These are phyloP conservation scores for Mus pahari DNA, from an alignment of 2,113 vertebrate genomes.

Conservation along the genomic window DNA sequence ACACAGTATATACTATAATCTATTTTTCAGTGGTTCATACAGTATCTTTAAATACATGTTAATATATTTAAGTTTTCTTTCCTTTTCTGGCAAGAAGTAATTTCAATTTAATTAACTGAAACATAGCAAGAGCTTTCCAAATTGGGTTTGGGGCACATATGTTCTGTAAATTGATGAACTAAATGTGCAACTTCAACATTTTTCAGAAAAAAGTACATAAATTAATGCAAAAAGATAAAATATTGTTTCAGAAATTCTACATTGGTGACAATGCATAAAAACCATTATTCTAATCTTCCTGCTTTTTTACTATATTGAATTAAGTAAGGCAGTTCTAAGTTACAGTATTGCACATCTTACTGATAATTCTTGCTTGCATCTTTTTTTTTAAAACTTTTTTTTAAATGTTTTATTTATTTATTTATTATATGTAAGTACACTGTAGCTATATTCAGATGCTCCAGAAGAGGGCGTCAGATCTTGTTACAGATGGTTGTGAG, in stretches of 20 bases:
- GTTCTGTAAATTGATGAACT: not conserved
- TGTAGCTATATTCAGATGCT: too few species aligned
- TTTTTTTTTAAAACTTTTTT: too few species aligned
- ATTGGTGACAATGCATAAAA: not conserved
- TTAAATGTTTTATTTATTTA: too few species aligned
- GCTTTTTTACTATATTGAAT: not conserved
- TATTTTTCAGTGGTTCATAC: not conserved
- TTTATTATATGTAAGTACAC: too few species aligned
- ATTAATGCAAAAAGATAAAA: conserved; percentile 23
- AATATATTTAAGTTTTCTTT: conserved; percentile 21
- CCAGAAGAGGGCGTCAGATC: too few species aligned
- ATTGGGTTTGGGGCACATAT: not conserved
- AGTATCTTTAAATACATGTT: conserved; percentile 46
- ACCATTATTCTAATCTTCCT: not conserved
- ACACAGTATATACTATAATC: not conserved
- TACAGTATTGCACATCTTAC: conserved; percentile 36
- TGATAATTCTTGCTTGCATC: not conserved
- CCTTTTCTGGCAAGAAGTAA: conserved; percentile 35
- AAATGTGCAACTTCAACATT: conserved; percentile 31
- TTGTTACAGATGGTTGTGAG: too few species aligned
- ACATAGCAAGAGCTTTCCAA: conserved; percentile 32
- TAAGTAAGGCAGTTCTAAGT: conserved; percentile 15
- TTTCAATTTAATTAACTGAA: conserved; percentile 42
- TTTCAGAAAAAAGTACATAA: conserved; percentile 43
- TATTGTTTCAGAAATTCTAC: conserved; percentile 13